These are phyloP conservation scores for Diaphora mendica DNA, from an alignment of 2,888 invertebrate species.

Conservation along the genomic window DNA sequence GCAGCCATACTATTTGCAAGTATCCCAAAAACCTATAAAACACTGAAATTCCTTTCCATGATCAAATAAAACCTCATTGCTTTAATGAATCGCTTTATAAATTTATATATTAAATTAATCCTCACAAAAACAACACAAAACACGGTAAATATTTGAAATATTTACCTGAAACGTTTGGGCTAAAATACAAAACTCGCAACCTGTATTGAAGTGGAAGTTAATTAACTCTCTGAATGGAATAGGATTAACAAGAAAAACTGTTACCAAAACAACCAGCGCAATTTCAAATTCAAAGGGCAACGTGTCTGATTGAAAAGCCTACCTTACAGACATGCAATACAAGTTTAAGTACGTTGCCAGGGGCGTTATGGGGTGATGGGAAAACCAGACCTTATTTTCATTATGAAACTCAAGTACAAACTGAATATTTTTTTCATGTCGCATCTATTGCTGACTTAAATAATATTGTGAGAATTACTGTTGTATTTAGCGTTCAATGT, in stretches of 20 bases:
- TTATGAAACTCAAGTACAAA: slow-evolving; percentile 16
- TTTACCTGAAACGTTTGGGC: neutral
- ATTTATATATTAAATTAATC: neutral
- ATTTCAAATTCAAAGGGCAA: slow-evolving; percentile 54
- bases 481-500: slow-evolving; percentile 51
- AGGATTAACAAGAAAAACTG: slow-evolving; percentile 47
- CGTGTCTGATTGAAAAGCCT: slow-evolving; percentile 76
- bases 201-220: slow-evolving; percentile 39
- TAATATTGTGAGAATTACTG: neutral
- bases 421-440: neutral
- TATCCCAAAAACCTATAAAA: neutral
- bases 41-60: neutral
- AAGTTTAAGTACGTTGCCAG: slow-evolving; percentile 65
- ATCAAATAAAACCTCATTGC: neutral
- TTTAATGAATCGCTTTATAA: neutral
- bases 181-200: neutral
- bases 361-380: slow-evolving; percentile 54
- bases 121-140: neutral
- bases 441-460: slow-evolving; percentile 48
- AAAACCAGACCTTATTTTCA: slow-evolving; percentile 47
- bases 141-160: neutral
- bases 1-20: no score
- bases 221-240: slow-evolving; percentile 58
- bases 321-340: slow-evolving; percentile 78
- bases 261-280: slow-evolving; percentile 45